Evolutionary conservation across 2,797 vertebrate species (phyloP).

Genomic region (Galago senegalensis): DNA sequence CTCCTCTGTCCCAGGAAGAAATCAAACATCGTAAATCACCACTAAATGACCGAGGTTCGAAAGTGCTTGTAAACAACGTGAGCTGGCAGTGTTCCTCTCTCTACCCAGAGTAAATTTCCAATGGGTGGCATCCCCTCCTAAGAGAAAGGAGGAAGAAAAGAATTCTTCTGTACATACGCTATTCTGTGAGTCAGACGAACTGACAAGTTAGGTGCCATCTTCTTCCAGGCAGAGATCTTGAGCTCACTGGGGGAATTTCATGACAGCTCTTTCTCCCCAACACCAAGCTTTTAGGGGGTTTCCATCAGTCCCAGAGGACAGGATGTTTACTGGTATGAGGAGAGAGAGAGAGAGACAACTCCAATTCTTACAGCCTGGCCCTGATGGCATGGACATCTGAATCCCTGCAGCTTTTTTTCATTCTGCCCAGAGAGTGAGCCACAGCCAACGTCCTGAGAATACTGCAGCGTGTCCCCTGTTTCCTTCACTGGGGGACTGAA

Average conservation of each 20-base stretch:
- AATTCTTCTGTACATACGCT: conserved; percentile 60
- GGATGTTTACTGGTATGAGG: neutral
- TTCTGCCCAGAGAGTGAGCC: neutral
- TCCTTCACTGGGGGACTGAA: neutral
- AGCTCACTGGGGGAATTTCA: neutral
- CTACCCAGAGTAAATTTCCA: conserved; percentile 77
- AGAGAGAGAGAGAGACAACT: neutral
- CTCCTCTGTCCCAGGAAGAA: conserved; percentile 69
- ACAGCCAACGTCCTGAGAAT: neutral
- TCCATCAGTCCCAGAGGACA: neutral
- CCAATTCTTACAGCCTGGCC: neutral
- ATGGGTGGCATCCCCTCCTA: conserved; percentile 73
- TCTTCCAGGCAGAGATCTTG: conserved; percentile 67
- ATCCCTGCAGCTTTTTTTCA: neutral
- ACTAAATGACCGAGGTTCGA: conserved; percentile 80
- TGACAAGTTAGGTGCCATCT: conserved; percentile 46
- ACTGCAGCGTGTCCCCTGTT: rapidly evolving
- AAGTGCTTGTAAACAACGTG: conserved; percentile 81
- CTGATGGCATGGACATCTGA: neutral
- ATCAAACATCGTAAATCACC: conserved; percentile 84
- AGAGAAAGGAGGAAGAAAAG: conserved; percentile 68
- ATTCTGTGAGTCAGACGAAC: conserved; percentile 74
- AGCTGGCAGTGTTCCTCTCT: conserved; percentile 32
- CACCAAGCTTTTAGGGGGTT: neutral
- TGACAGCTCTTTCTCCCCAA: neutral